phyloP scores from a whole-genome alignment of 2,113 vertebrate genomes.

The Corythoichthys haematopterus region DNA sequence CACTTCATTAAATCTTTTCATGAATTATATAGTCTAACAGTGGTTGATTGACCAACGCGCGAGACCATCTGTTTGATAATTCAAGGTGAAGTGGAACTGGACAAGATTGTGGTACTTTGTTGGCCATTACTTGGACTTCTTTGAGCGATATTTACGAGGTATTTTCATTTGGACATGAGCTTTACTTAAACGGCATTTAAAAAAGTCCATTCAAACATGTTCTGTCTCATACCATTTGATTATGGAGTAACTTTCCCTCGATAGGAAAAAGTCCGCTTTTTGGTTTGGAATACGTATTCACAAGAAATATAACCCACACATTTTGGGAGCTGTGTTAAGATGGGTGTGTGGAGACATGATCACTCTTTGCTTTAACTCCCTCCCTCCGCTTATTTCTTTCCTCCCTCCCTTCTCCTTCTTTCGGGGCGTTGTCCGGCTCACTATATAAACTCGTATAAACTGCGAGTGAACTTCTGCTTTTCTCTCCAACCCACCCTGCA shows the following conservation, averaged over 20 bases:
- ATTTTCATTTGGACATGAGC: too few relatives aligned
- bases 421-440: slow-evolving; percentile 42
- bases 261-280: neutral
- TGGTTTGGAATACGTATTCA: neutral
- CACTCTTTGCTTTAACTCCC: neutral
- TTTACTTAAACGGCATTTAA: too few relatives aligned
- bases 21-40: too few relatives aligned
- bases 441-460: slow-evolving; percentile 37
- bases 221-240: neutral
- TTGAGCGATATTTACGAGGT: too few relatives aligned
- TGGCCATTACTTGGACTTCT: too few relatives aligned
- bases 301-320: neutral
- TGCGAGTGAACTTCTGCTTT: neutral
- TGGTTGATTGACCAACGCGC: too few relatives aligned
- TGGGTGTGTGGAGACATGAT: neutral
- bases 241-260: neutral
- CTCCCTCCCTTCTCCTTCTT: slow-evolving; percentile 15
- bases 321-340: too few relatives aligned
- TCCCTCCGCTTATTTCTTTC: slow-evolving; percentile 1
- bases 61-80: too few relatives aligned
- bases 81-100: too few relatives aligned
- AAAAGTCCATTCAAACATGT: too few relatives aligned
- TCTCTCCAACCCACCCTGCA: neutral
- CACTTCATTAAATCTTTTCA: too few relatives aligned
- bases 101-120: too few relatives aligned